phyloP scores from a whole-genome alignment of 2,113 vertebrate genomes.

The cattle (Bos taurus) region DNA sequence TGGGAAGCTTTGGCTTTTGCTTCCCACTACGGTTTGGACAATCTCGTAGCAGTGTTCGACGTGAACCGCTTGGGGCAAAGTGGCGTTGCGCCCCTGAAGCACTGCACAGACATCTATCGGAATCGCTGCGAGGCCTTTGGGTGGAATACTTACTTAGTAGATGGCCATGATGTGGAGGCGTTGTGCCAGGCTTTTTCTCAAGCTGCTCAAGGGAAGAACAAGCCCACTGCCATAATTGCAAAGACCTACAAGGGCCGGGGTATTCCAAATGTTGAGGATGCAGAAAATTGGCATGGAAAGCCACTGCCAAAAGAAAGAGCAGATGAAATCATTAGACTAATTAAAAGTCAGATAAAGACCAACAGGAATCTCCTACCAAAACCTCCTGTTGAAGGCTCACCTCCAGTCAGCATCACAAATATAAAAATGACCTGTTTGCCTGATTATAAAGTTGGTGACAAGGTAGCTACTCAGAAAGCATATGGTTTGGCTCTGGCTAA shows the following conservation, averaged over 20 bases:
- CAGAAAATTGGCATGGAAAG: constrained; percentile 89
- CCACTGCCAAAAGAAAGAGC: constrained; percentile 84
- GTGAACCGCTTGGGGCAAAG: constrained; percentile 89
- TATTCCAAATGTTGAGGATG: constrained; percentile 84
- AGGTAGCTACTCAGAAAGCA: constrained; percentile 82
- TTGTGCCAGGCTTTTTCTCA: constrained; percentile 85
- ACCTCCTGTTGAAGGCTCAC: constrained; percentile 79
- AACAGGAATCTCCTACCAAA: constrained; percentile 75
- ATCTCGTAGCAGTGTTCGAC: constrained; percentile 88
- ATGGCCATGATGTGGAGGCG: constrained; percentile 87
- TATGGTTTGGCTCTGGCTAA: constrained; percentile 84
- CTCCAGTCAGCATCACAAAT: constrained; percentile 65
- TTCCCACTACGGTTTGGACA: constrained; percentile 85
- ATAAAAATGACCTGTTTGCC: constrained; percentile 80
- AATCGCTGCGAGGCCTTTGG: constrained; percentile 88
- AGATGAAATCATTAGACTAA: constrained; percentile 77
- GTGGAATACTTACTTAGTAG: constrained; percentile 87
- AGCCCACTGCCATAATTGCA: constrained; percentile 86
- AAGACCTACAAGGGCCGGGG: constrained; percentile 90
- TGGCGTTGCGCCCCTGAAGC: constrained; percentile 82
- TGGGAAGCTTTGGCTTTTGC: constrained; percentile 94
- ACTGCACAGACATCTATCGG: constrained; percentile 79
- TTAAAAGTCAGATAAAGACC: constrained; percentile 82
- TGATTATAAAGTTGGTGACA: constrained; percentile 83
- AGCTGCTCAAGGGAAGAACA: constrained; percentile 83